A percentile compares a stretch with the other conserved stretches of the same genome.
Evolutionary conservation across 2,797 vertebrate species (phyloP).

Genomic region (Nasua narica): DNA sequence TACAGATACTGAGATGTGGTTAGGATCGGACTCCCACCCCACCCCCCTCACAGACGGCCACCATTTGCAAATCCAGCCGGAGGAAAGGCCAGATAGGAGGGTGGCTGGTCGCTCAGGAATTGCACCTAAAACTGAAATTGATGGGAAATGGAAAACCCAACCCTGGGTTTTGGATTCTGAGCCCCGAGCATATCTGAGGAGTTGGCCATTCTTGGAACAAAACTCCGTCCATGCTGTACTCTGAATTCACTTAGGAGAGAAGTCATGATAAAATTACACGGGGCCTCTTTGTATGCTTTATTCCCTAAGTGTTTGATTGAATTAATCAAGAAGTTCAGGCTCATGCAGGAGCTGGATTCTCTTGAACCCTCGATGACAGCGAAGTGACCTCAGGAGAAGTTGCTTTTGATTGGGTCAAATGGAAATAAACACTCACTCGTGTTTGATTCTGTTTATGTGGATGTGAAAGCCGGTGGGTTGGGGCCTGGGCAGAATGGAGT

Average conservation of each 20-base stretch:
- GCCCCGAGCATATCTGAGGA: neutral
- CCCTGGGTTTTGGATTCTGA: neutral
- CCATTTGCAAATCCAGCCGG: neutral
- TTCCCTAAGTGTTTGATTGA: neutral
- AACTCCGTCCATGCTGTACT: neutral
- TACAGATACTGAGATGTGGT: neutral
- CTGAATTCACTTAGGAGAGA: neutral
- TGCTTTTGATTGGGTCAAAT: neutral
- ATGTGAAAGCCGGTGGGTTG: neutral
- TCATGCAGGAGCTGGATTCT: neutral
- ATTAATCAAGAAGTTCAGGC: neutral
- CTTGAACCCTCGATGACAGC: neutral
- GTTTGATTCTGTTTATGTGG: neutral
- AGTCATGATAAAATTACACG: neutral
- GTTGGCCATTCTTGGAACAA: neutral
- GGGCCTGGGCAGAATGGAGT: neutral
- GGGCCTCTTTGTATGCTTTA: neutral
- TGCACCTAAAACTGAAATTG: neutral
- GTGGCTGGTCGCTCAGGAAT: neutral
- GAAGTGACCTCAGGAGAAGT: neutral
- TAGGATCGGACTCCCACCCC: neutral
- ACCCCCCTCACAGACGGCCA: neutral
- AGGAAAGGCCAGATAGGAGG: neutral
- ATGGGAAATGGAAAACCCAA: neutral
- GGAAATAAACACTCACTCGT: neutral